Evolutionary conservation across 2,797 vertebrate genomes (phyloP).

Genomic region (Ptychadena robeensis): DNA sequence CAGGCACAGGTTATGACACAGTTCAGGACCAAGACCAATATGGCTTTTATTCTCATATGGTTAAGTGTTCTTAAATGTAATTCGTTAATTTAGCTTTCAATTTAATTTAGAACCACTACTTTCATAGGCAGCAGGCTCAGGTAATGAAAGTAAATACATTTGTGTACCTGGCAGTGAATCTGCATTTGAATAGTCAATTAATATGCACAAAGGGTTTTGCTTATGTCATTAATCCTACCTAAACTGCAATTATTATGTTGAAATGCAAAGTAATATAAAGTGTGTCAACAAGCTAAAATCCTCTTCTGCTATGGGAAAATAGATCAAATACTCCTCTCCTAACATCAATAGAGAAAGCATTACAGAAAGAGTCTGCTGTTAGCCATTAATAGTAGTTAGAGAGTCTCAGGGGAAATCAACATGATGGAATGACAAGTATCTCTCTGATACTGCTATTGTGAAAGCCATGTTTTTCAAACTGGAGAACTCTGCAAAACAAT

Average conservation of each 20-base stretch:
- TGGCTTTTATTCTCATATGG: no score
- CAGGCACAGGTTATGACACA: no score
- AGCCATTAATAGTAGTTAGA: constrained; percentile 21
- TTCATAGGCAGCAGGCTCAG: not conserved
- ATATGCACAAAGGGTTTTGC: constrained; percentile 5
- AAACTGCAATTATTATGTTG: constrained; percentile 14
- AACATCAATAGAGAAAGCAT: constrained; percentile 27
- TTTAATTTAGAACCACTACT: not conserved
- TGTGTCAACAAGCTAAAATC: constrained; percentile 5
- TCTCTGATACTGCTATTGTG: not conserved
- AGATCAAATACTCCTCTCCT: constrained; percentile 4
- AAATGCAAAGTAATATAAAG: constrained; percentile 17
- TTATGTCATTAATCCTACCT: not conserved
- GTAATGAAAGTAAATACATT: not conserved
- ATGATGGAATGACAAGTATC: constrained; percentile 28
- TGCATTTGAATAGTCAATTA: constrained; percentile 18
- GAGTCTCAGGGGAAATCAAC: constrained; percentile 21
- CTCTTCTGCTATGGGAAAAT: constrained; percentile 7
- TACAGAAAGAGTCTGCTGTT: constrained; percentile 20
- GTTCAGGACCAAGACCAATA: no score
- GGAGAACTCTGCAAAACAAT: not conserved
- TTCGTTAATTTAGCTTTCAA: not conserved
- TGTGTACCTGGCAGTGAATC: not conserved
- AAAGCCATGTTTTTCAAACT: not conserved
- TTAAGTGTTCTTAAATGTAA: no score